Percentiles rank a stretch among this genome's conserved stretches.
These are phyloP conservation scores for Meda fulgida DNA, from an alignment of 2,797 vertebrate genomes.

Conservation along the genomic window DNA sequence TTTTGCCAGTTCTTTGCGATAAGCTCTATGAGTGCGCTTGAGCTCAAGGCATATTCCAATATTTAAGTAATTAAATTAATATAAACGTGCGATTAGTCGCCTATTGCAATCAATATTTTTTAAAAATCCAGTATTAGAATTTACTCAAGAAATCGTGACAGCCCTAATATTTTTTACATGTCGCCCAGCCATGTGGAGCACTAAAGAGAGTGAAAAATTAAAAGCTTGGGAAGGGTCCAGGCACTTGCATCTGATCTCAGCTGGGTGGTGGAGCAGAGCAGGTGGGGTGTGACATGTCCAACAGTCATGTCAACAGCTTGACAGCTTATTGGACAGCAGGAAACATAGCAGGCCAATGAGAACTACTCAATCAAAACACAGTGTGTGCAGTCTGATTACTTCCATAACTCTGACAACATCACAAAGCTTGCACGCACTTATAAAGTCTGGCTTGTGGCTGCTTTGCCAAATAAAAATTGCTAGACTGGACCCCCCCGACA, in stretches of 20 bases:
- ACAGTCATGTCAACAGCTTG: constrained; percentile 62
- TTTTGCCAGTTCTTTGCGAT: too few species aligned
- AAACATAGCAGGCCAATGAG: constrained; percentile 62
- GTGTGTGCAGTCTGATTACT: constrained; percentile 55
- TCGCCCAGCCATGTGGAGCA: background rate
- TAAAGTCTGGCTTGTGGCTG: constrained; percentile 53
- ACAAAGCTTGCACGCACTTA: constrained; percentile 56
- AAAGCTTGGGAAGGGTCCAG: constrained; percentile 39
- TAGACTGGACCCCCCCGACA: constrained; percentile 9
- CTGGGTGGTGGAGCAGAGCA: constrained; percentile 53
- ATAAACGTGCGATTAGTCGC: too few species aligned
- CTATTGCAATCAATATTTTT: too few species aligned
- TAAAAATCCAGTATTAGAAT: too few species aligned
- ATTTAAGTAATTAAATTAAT: too few species aligned
- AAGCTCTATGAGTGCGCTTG: too few species aligned
- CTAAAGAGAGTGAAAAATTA: constrained; percentile 27
- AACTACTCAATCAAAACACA: constrained; percentile 55
- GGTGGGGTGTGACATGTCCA: constrained; percentile 63
- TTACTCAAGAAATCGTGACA: too few species aligned
- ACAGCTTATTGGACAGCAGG: constrained; percentile 67
- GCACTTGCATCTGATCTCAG: constrained; percentile 57
- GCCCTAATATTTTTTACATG: background rate
- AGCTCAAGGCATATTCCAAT: too few species aligned
- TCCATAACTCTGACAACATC: constrained; percentile 58
- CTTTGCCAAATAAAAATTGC: constrained; percentile 56